These are phyloP conservation scores for Petrocephalus zakoni DNA, from an alignment of 2,113 vertebrate genomes.

Conservation along the genomic window DNA sequence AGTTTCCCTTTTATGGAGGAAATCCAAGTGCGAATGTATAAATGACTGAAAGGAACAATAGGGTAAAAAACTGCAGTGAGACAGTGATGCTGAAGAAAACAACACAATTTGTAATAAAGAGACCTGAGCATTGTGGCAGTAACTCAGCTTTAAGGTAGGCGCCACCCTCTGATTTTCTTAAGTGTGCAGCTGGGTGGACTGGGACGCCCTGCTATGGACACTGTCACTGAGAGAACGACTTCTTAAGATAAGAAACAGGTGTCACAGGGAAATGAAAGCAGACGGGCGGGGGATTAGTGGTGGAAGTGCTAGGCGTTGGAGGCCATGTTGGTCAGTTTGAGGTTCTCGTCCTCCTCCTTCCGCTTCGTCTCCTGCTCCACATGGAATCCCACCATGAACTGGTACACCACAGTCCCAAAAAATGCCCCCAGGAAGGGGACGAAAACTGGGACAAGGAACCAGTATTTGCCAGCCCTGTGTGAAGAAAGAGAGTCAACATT, in stretches of 20 bases:
- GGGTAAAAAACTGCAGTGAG: not conserved
- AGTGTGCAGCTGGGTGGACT: not conserved
- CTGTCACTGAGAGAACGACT: not conserved
- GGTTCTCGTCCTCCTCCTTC: slow-evolving; percentile 53
- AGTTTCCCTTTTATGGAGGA: slow-evolving; percentile 13
- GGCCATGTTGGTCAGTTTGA: slow-evolving; percentile 72
- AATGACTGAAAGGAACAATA: slow-evolving; percentile 7
- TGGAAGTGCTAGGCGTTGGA: slow-evolving; percentile 58
- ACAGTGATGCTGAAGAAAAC: not conserved
- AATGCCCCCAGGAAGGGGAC: slow-evolving; percentile 82
- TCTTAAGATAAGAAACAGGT: not conserved
- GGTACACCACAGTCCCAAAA: slow-evolving; percentile 76
- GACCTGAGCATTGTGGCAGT: not conserved
- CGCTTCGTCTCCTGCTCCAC: slow-evolving; percentile 67
- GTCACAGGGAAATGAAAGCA: not conserved
- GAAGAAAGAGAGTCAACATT: slow-evolving; percentile 2
- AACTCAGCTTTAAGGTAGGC: not conserved
- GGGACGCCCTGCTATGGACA: not conserved
- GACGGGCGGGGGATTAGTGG: not conserved
- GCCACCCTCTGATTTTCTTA: not conserved
- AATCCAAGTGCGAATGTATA: slow-evolving; percentile 8
- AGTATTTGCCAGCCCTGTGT: slow-evolving; percentile 61
- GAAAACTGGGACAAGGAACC: slow-evolving; percentile 87
- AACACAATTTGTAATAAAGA: not conserved
- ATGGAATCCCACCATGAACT: slow-evolving; percentile 86